Evolutionary conservation across 2,888 invertebrate genomes (phyloP).

Genomic region (Miltochrista miniata): DNA sequence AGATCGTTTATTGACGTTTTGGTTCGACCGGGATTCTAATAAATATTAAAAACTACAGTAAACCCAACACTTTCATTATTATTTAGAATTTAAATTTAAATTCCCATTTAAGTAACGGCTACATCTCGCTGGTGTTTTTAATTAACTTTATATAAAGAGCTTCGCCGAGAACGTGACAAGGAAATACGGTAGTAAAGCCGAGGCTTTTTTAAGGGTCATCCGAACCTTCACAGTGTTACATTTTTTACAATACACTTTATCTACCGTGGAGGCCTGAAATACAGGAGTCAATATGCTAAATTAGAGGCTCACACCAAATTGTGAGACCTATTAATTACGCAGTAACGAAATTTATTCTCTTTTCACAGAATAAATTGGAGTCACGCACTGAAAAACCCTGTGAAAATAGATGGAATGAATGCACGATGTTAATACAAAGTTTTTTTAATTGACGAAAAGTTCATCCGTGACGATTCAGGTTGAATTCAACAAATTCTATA

Average conservation of each 20-base stretch:
- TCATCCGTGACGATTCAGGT: neutral
- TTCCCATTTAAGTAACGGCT: conserved; percentile 13
- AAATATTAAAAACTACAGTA: too few species aligned
- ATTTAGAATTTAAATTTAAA: conserved; percentile 4
- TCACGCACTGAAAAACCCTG: conserved; percentile 71
- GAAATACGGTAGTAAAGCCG: conserved; percentile 31
- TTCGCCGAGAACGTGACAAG: conserved; percentile 25
- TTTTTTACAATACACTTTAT: conserved; percentile 37
- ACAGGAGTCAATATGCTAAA: conserved; percentile 55
- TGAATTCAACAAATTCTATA: too few species aligned
- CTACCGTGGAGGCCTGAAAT: conserved; percentile 24
- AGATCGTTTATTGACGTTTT: too few species aligned
- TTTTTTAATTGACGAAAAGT: too few species aligned
- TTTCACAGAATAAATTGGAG: conserved; percentile 64
- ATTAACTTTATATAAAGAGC: conserved; percentile 28
- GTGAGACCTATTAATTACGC: conserved; percentile 65
- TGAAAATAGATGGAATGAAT: conserved; percentile 21
- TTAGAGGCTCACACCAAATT: conserved; percentile 51
- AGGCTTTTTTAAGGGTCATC: conserved; percentile 32
- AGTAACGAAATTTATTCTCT: conserved; percentile 70
- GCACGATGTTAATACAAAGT: conserved; percentile 3
- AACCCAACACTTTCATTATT: neutral
- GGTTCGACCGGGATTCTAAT: too few species aligned
- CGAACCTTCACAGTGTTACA: conserved; percentile 16
- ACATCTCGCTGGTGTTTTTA: conserved; percentile 19